A percentile compares a stretch with the other conserved stretches of the same genome.
These are phyloP conservation scores for Megatriorchis doriae DNA, from an alignment of 2,113 vertebrate species.

Conservation along the genomic window DNA sequence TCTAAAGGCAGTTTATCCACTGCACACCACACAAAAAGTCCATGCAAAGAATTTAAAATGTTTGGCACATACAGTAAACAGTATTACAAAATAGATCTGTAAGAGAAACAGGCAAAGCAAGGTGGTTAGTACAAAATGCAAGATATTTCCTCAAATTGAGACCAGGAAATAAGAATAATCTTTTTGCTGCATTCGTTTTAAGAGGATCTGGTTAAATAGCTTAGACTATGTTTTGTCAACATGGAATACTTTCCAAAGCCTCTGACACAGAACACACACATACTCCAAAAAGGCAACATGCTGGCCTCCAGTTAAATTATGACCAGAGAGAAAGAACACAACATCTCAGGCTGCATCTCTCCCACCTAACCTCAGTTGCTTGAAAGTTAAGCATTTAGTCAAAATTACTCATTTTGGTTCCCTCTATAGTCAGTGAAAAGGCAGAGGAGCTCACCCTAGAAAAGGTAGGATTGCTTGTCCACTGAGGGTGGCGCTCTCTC, in stretches of 20 bases:
- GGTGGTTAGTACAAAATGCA: background rate
- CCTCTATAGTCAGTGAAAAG: background rate
- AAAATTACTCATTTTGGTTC: background rate
- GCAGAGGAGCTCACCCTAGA: background rate
- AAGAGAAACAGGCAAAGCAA: constrained; percentile 38
- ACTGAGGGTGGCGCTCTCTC: rapidly evolving
- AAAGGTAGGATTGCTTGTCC: background rate
- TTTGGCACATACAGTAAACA: constrained; percentile 83
- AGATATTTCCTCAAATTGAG: background rate
- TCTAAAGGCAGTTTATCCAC: background rate
- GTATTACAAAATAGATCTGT: constrained; percentile 81
- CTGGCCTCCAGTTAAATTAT: background rate
- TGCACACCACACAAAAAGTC: background rate
- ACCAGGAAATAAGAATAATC: background rate
- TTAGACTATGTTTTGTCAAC: background rate
- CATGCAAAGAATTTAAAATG: constrained; percentile 28
- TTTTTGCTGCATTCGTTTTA: background rate
- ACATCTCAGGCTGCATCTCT: background rate
- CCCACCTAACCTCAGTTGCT: background rate
- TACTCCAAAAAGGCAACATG: background rate
- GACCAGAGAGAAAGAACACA: background rate
- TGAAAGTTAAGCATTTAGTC: background rate
- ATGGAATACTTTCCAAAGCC: background rate
- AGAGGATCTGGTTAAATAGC: background rate
- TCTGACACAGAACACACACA: background rate